Evolutionary conservation across 30 jellyfish, hydroid and myxozoan species (phyloP), one percentile per base, ranked within the genome.

Genomic region (Rhopilema esculentum): DNA sequence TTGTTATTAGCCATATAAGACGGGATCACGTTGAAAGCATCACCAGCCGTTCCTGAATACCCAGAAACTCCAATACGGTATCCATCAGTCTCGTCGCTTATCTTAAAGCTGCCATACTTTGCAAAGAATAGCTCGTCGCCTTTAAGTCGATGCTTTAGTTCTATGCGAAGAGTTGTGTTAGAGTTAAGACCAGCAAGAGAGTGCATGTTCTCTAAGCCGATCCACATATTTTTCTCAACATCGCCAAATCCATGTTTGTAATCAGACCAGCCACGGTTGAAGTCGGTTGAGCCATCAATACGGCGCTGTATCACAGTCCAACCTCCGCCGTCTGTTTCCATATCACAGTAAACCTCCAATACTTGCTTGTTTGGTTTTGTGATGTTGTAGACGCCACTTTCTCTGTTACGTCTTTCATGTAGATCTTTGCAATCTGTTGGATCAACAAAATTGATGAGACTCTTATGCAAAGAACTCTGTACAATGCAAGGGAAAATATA

Each of bases 281-380:
- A 68, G n/a, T 63, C 70, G 21, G 69, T 90, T 27, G 63, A 87
- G 62, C 57, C 92, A 33, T 82, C 64, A 23, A 27, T 31, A 29
- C n/a, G 63, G 50, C 75, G 92, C 6, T 68, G 83, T 1, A 33
- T 29, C 6, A 21, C 88, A 27, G 49, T 68, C 57, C 77, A 88
- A 7, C 66, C 69, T 20, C 66, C 87, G 0, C 75, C 90, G 30
- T 86, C 95, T n/a, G 88, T 77, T 61, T 20, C 95, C 95, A 74
- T n/a, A 77, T 27, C 90, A 69, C 57, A 40, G 57, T 40, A 40
- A 40, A 40, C 57, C 12, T 40, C 57, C 6, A 40, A 40, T 2
- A 40, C 9, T 12, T 40, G 6, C 12, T 40, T 6, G 57, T 40
- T 40, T 40, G 57, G 57, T 2, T 12, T 12, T 40, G 12, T 2